Percentiles rank a stretch among this genome's conserved stretches.
phyloP scores from a whole-genome alignment of 2,797 vertebrate species.

The Odontamblyopus rebecca region DNA sequence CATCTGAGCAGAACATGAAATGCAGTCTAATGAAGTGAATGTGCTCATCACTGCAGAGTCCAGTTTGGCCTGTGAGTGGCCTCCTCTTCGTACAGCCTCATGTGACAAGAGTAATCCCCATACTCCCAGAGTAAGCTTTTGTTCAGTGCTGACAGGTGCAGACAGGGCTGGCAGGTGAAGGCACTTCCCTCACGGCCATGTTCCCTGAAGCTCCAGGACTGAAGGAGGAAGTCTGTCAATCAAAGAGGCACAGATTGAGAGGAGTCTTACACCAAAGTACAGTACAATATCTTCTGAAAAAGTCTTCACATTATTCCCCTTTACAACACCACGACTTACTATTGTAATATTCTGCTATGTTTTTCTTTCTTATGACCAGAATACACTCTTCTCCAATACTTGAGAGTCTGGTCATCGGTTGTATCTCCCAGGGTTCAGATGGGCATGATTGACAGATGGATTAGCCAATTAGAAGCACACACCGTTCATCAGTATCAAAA shows the following conservation, averaged over 20 bases:
- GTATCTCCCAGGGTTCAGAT: too few relatives aligned
- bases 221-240: slow-evolving; percentile 2
- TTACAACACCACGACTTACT: too few relatives aligned
- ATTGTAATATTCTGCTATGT: too few relatives aligned
- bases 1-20: not conserved
- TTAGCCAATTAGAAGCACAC: too few relatives aligned
- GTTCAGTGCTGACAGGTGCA: slow-evolving; percentile 4
- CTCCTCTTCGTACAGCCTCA: not conserved
- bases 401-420: too few relatives aligned
- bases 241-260: not conserved
- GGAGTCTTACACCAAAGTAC: not conserved
- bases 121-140: slow-evolving; percentile 6
- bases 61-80: not conserved
- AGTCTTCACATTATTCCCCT: too few relatives aligned
- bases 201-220: not conserved
- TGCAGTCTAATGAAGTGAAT: not conserved
- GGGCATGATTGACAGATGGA: too few relatives aligned
- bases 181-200: slow-evolving; percentile 3
- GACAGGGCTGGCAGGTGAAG: not conserved
- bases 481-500: too few relatives aligned
- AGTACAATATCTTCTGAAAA: not conserved
- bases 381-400: too few relatives aligned
- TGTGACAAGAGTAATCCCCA: slow-evolving; percentile 10
- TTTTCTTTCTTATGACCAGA: too few relatives aligned
- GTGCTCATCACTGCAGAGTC: not conserved